Base-by-base conservation (phyloP, 2,888 invertebrate species). In the Eudemis profundana region DNA sequence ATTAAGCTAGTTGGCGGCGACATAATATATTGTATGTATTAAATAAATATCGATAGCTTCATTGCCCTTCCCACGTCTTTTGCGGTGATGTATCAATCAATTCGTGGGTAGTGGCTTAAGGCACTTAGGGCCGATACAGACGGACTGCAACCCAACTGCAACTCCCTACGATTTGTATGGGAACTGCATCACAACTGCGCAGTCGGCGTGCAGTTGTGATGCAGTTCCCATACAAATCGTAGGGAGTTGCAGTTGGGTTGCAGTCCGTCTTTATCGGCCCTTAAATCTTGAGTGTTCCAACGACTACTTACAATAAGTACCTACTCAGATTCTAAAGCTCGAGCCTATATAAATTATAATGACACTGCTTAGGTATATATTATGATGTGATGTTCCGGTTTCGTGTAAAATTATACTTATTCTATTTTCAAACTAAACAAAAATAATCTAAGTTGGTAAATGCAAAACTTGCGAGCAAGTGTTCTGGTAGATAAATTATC, bases 381-480 rank as follows among this genome's bases (percentile, higher is more conserved):
- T 27, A 27, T 8, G n/a, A 21, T 21, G 50, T 50, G 33, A 10
- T 14, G n/a, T n/a, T 29, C n/a, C 17, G n/a, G 3, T 42, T 29
- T 56, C 14, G n/a, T n/a, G 21, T 23, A 38, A 23, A 2, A 8
- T 4, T 10, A 33, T 33, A 8, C 33, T 8, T 33, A 33, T 33
- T 8, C 27, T 56, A 29, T 15, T 0, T 42, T 29, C 10, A 19
- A 36, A 19, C 14, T 50, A 36, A 54, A 56, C 21, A 40, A 12
- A 47, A 7, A 36, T 27, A 27, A 23, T 47, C 19, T 23, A 29
- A 40, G n/a, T 60, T 40, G 49, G 46, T 60, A 50, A 60, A 60
- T 50, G 60, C 50, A 50, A 4, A 17, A 19, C 8, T 40, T 36
- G 15, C 21, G 14, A 15, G 12, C 17, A 51, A 19, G 19, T 1